A percentile compares a stretch with the other conserved stretches of the same genome.
phyloP scores from a whole-genome alignment of 2,888 invertebrate species.

The Mongoloraphidia duomilia region DNA sequence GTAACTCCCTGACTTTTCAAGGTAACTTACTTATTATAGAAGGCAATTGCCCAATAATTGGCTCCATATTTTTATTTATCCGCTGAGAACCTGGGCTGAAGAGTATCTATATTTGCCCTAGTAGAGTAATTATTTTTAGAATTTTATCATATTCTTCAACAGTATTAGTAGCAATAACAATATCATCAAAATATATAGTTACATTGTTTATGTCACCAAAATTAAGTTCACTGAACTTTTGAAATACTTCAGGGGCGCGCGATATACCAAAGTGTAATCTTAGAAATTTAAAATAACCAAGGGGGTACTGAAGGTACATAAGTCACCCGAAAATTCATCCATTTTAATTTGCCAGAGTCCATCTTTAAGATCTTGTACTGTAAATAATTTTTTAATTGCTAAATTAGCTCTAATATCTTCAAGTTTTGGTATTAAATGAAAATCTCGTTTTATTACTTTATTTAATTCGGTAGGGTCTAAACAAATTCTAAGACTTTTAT shows the following conservation, averaged over 20 bases:
- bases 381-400: conserved; percentile 14
- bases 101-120: no score
- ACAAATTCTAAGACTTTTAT: conserved; percentile 8
- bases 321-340: conserved; percentile 9
- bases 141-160: no score
- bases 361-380: no score
- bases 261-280: conserved; percentile 12
- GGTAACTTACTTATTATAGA: no score
- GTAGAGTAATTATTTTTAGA: no score
- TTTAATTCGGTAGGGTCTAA: conserved; percentile 10
- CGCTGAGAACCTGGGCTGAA: no score
- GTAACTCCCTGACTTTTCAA: no score
- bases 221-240: conserved; percentile 12
- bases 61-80: no score
- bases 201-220: conserved; percentile 9
- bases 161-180: no score
- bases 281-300: conserved; percentile 13
- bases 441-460: conserved; percentile 9
- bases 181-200: no score
- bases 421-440: conserved; percentile 13
- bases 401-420: conserved; percentile 15
- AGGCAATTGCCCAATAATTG: no score
- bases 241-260: conserved; percentile 15
- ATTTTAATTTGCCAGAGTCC: no score
- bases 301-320: conserved; percentile 15